These are phyloP conservation scores for Vidua macroura DNA, from an alignment of 2,113 vertebrate genomes.

Conservation along the genomic window DNA sequence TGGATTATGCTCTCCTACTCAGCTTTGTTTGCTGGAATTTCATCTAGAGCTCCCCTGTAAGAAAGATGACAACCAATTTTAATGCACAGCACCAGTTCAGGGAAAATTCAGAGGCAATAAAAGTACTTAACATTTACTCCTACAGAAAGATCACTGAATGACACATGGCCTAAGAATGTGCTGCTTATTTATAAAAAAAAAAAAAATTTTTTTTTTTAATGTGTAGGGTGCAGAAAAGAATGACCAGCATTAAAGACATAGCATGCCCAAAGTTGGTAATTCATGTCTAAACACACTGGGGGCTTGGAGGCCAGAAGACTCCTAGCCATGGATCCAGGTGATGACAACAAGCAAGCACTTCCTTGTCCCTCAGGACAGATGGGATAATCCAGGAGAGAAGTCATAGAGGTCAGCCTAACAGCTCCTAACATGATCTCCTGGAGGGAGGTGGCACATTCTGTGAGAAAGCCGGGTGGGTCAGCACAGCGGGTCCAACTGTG, in stretches of 20 bases:
- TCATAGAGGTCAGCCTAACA: not conserved
- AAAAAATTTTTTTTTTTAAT: not conserved
- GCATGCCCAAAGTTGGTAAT: not conserved
- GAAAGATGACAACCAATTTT: not conserved
- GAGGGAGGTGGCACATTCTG: accelerated
- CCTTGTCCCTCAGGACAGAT: not conserved
- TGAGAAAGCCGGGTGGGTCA: not conserved
- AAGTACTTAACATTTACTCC: not conserved
- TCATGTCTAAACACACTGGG: not conserved
- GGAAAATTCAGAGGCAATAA: not conserved
- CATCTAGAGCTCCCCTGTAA: not conserved
- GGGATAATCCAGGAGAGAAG: not conserved
- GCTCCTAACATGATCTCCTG: not conserved
- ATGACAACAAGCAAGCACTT: not conserved
- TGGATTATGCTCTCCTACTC: not conserved
- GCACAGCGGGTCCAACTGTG: not conserved
- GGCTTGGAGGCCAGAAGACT: not conserved
- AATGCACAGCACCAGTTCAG: not conserved
- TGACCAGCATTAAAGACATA: not conserved
- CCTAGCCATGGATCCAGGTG: not conserved
- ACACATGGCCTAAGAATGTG: not conserved
- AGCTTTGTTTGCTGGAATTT: not conserved
- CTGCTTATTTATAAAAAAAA: not conserved
- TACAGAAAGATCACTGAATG: not conserved
- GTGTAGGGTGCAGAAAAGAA: not conserved